Conservation (phyloP, 2,113 vertebrate genomes). For the Vulpes vulpes region DNA sequence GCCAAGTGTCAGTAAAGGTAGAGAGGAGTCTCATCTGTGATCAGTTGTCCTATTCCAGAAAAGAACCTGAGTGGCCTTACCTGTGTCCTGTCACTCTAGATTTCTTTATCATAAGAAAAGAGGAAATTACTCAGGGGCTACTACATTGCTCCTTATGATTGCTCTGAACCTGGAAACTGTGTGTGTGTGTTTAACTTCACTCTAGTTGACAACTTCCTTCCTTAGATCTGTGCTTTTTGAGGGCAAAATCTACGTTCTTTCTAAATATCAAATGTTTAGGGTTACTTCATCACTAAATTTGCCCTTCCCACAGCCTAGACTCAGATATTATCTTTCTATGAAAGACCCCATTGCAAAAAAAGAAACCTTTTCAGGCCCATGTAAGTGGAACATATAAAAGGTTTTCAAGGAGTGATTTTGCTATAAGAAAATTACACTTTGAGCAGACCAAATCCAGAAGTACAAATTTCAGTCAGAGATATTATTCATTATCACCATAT, state of each 20-base stretch:
- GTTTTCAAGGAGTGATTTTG: slow-evolving; percentile 22
- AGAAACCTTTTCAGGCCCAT: not conserved
- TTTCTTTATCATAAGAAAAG: not conserved
- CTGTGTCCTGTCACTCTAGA: not conserved
- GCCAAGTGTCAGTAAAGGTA: not conserved
- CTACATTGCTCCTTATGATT: not conserved
- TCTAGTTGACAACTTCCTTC: not conserved
- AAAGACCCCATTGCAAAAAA: not conserved
- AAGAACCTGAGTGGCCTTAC: not conserved
- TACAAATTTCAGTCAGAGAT: not conserved
- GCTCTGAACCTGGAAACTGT: not conserved
- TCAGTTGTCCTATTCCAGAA: not conserved
- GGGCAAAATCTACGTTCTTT: not conserved
- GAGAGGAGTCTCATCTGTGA: not conserved
- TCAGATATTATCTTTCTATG: not conserved
- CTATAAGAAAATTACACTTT: slow-evolving; percentile 42
- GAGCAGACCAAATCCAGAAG: slow-evolving; percentile 31
- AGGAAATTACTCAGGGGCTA: not conserved
- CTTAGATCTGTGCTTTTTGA: not conserved
- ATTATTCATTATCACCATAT: not conserved
- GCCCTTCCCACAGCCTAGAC: not conserved
- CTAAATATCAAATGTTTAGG: not conserved
- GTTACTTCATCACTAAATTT: not conserved
- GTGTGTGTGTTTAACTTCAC: not conserved
- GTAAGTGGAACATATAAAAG: not conserved